A percentile compares a stretch with the other conserved stretches of the same genome.
phyloP scores from a whole-genome alignment of 1,140 invertebrate species.

The Ctenoplectra terminalis region DNA sequence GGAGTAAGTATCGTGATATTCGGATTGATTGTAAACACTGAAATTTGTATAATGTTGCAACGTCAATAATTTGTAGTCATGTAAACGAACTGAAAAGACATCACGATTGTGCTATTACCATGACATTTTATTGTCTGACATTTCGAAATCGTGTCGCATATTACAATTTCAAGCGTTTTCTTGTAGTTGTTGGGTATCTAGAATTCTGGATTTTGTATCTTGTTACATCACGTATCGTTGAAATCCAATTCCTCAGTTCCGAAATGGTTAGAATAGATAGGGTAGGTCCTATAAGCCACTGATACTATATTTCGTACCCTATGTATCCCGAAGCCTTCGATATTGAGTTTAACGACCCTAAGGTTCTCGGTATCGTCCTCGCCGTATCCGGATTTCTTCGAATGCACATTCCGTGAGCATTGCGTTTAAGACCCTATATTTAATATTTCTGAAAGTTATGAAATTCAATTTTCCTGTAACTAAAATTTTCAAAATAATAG shows the following conservation, averaged over 20 bases:
- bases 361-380: background rate
- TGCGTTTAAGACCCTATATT: background rate
- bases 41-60: background rate
- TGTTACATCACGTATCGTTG: background rate
- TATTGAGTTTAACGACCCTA: constrained; percentile 16
- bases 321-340: background rate
- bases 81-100: background rate
- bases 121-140: background rate
- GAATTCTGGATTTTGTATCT: background rate
- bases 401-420: background rate
- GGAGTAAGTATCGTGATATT: background rate
- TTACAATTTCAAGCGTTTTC: background rate
- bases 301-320: background rate
- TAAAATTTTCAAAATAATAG: background rate
- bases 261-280: background rate
- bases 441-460: background rate
- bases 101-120: background rate
- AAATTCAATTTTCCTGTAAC: background rate
- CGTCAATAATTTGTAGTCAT: too few species aligned
- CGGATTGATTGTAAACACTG: background rate
- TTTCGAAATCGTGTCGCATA: background rate
- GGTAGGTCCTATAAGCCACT: background rate
- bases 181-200: too few species aligned
- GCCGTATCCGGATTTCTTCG: background rate
- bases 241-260: background rate